These are phyloP conservation scores for Ploceus nigricollis DNA, from an alignment of 2,113 vertebrate species.

Conservation along the genomic window DNA sequence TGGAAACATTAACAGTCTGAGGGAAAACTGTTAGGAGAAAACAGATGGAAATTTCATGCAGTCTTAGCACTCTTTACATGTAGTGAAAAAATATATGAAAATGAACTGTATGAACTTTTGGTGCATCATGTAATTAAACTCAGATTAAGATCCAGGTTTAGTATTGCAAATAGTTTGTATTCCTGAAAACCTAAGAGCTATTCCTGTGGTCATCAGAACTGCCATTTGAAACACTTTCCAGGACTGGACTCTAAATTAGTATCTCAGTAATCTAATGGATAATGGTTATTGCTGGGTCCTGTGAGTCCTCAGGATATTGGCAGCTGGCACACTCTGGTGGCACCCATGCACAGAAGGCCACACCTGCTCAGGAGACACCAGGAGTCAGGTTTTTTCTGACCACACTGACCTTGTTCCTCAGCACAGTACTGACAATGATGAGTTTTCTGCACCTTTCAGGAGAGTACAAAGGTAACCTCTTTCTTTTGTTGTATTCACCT, in stretches of 20 bases:
- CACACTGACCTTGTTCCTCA: not conserved
- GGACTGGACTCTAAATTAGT: not conserved
- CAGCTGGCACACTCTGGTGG: not conserved
- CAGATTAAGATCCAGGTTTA: not conserved
- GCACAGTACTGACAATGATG: not conserved
- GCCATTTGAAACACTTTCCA: not conserved
- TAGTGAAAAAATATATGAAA: not conserved
- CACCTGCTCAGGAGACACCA: not conserved
- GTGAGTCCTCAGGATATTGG: not conserved
- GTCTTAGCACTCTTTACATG: not conserved
- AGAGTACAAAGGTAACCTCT: not conserved
- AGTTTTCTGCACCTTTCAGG: not conserved
- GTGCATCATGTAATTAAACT: not conserved
- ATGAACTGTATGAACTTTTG: not conserved
- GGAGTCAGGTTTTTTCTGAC: not conserved
- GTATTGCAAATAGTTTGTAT: not conserved
- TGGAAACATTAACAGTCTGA: not conserved
- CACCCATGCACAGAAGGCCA: fast-evolving
- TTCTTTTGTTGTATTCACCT: not conserved
- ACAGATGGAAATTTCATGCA: not conserved
- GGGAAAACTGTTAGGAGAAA: not conserved
- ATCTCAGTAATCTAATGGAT: not conserved
- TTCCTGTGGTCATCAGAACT: not conserved
- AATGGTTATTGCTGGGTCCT: not conserved
- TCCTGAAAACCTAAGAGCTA: not conserved